Percentiles rank a stretch among this genome's conserved stretches.
Evolutionary conservation across 2,797 vertebrate species (phyloP).

Genomic region (Halcyon badia): DNA sequence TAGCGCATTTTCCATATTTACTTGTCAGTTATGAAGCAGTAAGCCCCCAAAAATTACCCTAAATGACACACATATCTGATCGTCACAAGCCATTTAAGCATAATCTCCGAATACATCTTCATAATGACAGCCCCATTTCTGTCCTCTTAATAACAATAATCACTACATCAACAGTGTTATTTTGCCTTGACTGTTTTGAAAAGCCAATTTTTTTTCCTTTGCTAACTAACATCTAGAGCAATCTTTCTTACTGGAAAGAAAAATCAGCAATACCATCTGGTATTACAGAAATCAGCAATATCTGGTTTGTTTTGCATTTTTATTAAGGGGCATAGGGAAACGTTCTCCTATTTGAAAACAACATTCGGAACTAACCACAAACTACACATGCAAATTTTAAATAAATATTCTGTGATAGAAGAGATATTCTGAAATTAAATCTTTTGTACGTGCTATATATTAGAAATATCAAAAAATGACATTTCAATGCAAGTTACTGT

Average conservation of each 20-base stretch:
- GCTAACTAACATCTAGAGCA: conserved; percentile 4
- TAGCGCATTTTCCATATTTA: conserved; percentile 2
- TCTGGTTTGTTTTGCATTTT: not conserved
- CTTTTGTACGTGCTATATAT: not conserved
- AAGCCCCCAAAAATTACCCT: conserved; percentile 48
- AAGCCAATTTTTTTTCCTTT: conserved; percentile 11
- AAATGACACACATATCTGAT: conserved; percentile 30
- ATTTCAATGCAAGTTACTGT: not conserved
- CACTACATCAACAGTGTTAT: conserved; percentile 62
- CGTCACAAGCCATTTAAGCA: conserved; percentile 59
- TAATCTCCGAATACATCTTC: conserved; percentile 55
- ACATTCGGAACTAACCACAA: not conserved
- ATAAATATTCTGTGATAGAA: not conserved
- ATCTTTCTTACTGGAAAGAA: conserved; percentile 36
- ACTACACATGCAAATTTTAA: not conserved
- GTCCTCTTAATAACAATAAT: conserved; percentile 70
- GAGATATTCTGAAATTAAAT: not conserved
- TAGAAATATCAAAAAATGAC: not conserved
- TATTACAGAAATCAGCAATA: not conserved
- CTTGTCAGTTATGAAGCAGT: conserved; percentile 50
- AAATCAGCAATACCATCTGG: conserved; percentile 1
- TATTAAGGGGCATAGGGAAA: not conserved
- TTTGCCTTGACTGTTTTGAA: conserved; percentile 65
- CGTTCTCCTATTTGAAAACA: not conserved
- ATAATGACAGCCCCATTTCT: conserved; percentile 69